phyloP scores from a whole-genome alignment of 2,888 invertebrate species.

The Synergus umbraculus region DNA sequence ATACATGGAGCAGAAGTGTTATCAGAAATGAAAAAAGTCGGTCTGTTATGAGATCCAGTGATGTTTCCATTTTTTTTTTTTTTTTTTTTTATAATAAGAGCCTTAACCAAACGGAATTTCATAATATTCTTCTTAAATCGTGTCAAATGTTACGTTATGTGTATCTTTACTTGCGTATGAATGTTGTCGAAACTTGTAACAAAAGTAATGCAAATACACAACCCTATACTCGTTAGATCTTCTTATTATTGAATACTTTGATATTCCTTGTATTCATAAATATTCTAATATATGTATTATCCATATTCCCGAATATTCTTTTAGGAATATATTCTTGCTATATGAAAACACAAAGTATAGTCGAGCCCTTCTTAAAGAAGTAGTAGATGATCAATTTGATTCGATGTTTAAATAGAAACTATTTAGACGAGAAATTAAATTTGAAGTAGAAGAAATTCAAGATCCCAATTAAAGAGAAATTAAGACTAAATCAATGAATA shows the following conservation, averaged over 20 bases:
- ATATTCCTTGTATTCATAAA: too few relatives aligned
- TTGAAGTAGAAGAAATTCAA: background rate
- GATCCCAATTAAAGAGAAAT: background rate
- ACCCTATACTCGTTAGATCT: slow-evolving; percentile 16
- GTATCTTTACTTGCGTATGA: slow-evolving; percentile 19
- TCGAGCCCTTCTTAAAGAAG: too few relatives aligned
- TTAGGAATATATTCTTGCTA: too few relatives aligned
- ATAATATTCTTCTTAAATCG: background rate
- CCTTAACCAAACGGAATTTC: slow-evolving; percentile 27
- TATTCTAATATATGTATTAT: too few relatives aligned
- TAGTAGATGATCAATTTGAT: too few relatives aligned
- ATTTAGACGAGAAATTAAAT: background rate
- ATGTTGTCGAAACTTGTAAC: background rate
- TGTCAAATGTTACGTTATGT: slow-evolving; percentile 18
- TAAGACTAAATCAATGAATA: background rate
- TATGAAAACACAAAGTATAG: too few relatives aligned
- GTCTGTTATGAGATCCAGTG: background rate
- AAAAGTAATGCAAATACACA: slow-evolving; percentile 24
- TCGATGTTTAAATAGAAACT: too few relatives aligned
- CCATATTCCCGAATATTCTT: too few relatives aligned
- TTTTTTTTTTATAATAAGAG: background rate
- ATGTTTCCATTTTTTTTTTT: background rate
- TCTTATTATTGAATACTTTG: background rate
- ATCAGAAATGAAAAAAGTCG: background rate
- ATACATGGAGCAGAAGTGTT: background rate